Evolutionary conservation across 1,140 invertebrate genomes (phyloP), one percentile per base, ranked within the genome.

Genomic region (Drosophila subobscura): DNA sequence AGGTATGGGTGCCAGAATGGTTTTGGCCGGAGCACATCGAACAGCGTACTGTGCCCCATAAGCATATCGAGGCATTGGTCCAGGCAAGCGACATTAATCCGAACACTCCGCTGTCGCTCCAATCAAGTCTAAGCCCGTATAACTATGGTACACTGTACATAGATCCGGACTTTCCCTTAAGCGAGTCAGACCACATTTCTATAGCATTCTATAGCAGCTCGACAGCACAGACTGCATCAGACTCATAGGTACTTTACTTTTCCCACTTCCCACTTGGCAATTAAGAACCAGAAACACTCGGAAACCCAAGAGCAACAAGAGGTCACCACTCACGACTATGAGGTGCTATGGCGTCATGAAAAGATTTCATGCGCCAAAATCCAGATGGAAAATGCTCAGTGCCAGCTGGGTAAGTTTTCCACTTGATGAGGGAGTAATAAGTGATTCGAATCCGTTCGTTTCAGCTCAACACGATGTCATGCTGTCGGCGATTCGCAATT

Each of bases 391-490:
- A 50, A 10, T 3, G 5, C 1, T 12, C 10, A 37, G 33, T 4
- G 10, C 33, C 10, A 37, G 10, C 33, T 37, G 33, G 33, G 33
- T 37, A 4, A 37, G 33, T 37, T 37, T 37, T 12, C 10, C 10
- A 12, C 10, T 10, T 37, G 29, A 6, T 3, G 8, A 8, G 8
- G 33, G 47, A 14, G n/a, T 12, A 5, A 4, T 4, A 3, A 33
- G 5, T 23, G 6, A 16, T 10, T 25, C 1, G 14, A 49, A 23
- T 41, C 7, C 25, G 7, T 22, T 1, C 20, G 45, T 5, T 10
- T 3, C 0, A 80, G 77, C 2, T 6, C 6, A 58, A 8, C 0
- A 7, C 1, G 52, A 76, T 1, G 0, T 76, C 7, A 6, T 79
- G 0, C 1, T n/a, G 0, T 7, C 14, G 1, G 6, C 57, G 0